Conservation (phyloP, 2,888 invertebrate genomes). For the Deroplatys truncata region DNA sequence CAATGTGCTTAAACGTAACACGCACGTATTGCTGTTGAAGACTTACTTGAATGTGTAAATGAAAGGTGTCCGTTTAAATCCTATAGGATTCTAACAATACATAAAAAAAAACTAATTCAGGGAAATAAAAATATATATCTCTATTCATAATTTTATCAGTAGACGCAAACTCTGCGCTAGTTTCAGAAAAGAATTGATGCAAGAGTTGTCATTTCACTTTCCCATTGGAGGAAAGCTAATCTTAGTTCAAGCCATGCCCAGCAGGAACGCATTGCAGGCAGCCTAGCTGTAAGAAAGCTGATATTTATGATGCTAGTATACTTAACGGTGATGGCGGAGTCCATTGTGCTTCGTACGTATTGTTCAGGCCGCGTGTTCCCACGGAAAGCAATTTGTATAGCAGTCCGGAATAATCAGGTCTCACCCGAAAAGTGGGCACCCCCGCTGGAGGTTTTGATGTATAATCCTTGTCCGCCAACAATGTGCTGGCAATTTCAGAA, state of each 20-base stretch:
- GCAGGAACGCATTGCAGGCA: neutral
- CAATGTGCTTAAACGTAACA: too few relatives aligned
- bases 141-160: too few relatives aligned
- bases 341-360: neutral
- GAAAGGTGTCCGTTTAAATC: too few relatives aligned
- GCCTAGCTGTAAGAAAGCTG: neutral
- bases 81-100: too few relatives aligned
- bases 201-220: neutral
- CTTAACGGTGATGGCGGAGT: neutral
- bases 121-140: too few relatives aligned
- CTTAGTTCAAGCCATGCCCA: neutral
- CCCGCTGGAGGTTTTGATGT: neutral
- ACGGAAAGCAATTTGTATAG: neutral
- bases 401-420: neutral
- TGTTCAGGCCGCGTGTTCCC: neutral
- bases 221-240: neutral
- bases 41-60: too few relatives aligned
- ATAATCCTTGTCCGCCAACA: neutral
- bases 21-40: too few relatives aligned
- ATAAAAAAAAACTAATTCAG: too few relatives aligned
- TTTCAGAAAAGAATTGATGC: too few relatives aligned
- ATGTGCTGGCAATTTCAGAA: neutral
- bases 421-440: neutral
- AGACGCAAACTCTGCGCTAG: too few relatives aligned
- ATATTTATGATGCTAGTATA: neutral